Evolutionary conservation across 2,888 invertebrate genomes (phyloP), one percentile per base, ranked within the genome.

Genomic region (Dermolepida albohirtum): DNA sequence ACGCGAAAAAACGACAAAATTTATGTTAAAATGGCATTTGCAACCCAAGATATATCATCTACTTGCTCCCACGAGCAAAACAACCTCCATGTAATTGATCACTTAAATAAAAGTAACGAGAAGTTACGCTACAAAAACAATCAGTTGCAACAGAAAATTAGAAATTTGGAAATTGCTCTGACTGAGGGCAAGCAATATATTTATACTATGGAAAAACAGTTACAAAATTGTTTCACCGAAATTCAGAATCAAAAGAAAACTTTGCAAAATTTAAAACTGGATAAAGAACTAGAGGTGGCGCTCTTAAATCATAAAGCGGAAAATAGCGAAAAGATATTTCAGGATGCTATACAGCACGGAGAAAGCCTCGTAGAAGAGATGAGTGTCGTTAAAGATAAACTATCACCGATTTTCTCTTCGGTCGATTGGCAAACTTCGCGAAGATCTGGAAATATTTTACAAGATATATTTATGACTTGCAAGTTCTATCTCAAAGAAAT

Each of bases 61-160:
- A 52, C n/a, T 43, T 51, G 44, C 5, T 34, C 29, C 4, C 40
- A 51, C 10, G 64, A 52, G 40, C 27, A 43, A 12, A 29, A 10
- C 6, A 47, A 47, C 14, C 10, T 59, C 4, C 49, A 68, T 22
- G 64, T 64, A 40, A 29, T 74, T 12, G 75, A 76, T 50, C 73
- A 76, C 11, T 51, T 81, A 14, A 72, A 76, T 10, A 77, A 75
- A 68, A 79, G 77, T 64, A 82, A 81, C 64, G 77, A 80, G 62
- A 76, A 75, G 57, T 66, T 81, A 16, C 75, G 80, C 34, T 67
- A 62, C 0, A 80, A 78, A 71, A 54, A 79, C 6, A 75, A 74
- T 14, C 54, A 69, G 5, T 59, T 75, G 16, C 64, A 74, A 4
- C 72, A 72, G 22, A 76, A 78, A 72, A 69, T 80, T 7, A 77